Evolutionary conservation across 2,888 invertebrate genomes (phyloP), one percentile per base, ranked within the genome.

Genomic region (Tetramorium bicarinatum): DNA sequence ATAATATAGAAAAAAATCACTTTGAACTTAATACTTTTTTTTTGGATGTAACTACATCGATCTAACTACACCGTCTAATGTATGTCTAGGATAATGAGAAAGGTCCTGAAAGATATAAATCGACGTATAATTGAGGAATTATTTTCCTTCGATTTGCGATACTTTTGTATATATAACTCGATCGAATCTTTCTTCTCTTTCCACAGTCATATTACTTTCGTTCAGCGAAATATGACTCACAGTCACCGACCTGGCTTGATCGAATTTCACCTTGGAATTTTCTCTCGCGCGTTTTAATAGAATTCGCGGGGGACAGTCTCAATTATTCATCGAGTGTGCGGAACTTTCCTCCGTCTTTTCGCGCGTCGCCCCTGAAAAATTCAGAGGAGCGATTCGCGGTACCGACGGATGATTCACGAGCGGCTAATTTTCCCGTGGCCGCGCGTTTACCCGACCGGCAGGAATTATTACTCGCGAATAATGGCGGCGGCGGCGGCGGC

Each of bases 391-490:
- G 52, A n/a, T 69, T 80, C 41, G 41, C 59, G 44, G 54, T 47
- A 69, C 13, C 47, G 75, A 18, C 34, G 84, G 71, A 85, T 88
- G 88, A 88, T 85, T 88, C 88, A 85, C 85, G 66, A 75, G 56
- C 83, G 82, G 47, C 77, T 85, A 83, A 83, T 89, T 87, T 86
- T 84, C 85, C 89, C 83, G 61, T 44, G 82, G 47, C 62, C 80
- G 69, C 80, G 69, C 79, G 81, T 87, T 87, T 89, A 85, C 76
- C 67, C 74, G 29, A 82, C 49, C 62, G 66, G 49, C 74, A 74
- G 29, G 85, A 88, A 87, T 89, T 88, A 88, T 87, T 77, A 83
- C 79, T 72, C 69, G 61, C 82, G 85, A 88, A 83, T 89, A 89
- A 89, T 86, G 85, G 82, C 79, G 49, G 75, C 74, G 49, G 75